phyloP scores from a whole-genome alignment of 1,140 invertebrate genomes.

The Brachionus manjavacas region DNA sequence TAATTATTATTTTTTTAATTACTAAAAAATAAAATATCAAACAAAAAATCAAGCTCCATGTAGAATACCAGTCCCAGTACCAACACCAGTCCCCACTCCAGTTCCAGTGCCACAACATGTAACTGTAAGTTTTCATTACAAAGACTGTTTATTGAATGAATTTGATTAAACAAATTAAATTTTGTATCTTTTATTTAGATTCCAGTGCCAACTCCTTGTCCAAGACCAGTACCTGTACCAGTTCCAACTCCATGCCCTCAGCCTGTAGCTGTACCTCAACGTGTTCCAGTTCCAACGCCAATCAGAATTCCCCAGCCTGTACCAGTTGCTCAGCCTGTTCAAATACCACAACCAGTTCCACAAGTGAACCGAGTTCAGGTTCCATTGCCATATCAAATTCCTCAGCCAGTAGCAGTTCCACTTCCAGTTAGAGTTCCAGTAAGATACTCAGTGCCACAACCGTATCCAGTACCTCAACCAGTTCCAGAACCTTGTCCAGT shows the following conservation, averaged over 20 bases:
- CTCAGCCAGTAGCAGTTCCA: not conserved
- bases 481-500: not conserved
- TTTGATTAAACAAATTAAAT: not conserved
- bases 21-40: too few relatives aligned
- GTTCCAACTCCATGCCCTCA: not conserved
- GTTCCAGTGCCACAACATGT: not conserved
- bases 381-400: not conserved
- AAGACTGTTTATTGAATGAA: too few relatives aligned
- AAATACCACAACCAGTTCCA: slow-evolving; percentile 5
- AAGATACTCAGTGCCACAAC: not conserved
- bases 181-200: not conserved
- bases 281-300: not conserved
- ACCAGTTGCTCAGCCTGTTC: not conserved
- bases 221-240: not conserved
- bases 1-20: too few relatives aligned
- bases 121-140: not conserved
- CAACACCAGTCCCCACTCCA: not conserved
- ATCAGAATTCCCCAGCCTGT: not conserved
- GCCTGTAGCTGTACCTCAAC: not conserved
- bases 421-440: not conserved
- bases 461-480: not conserved
- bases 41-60: not conserved
- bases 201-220: not conserved
- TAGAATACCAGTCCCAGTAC: not conserved
- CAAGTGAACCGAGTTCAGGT: not conserved